These are phyloP conservation scores for Melipona quadrifasciata DNA, from an alignment of 1,140 invertebrate genomes.

Conservation along the genomic window DNA sequence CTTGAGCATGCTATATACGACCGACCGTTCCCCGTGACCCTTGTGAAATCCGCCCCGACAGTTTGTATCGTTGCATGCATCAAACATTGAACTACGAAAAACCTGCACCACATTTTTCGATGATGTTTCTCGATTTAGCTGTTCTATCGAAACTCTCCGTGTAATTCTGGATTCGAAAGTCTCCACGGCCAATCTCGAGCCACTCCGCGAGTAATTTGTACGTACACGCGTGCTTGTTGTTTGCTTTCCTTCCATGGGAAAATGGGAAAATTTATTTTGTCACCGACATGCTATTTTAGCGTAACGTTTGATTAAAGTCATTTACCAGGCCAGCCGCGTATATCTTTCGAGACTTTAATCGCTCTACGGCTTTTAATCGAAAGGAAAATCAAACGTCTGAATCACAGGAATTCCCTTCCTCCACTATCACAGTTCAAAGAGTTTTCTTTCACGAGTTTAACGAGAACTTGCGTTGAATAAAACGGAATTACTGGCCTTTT, in stretches of 20 bases:
- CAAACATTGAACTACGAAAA: not conserved
- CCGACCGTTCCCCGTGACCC: constrained; percentile 49
- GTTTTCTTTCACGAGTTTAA: not conserved
- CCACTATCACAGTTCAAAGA: not conserved
- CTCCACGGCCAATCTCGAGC: not conserved
- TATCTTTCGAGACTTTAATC: not conserved
- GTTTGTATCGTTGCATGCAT: not conserved
- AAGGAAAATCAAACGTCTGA: not conserved
- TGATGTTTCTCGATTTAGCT: not conserved
- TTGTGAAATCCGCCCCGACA: constrained; percentile 23
- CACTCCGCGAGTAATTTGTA: not conserved
- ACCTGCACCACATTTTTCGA: not conserved
- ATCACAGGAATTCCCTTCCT: no score
- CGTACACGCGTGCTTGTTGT: not conserved
- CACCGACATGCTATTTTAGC: not conserved
- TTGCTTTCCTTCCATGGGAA: not conserved
- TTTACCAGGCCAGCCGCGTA: not conserved
- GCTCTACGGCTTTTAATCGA: not conserved
- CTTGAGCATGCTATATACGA: constrained; percentile 27
- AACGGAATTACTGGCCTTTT: not conserved
- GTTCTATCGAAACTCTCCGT: not conserved
- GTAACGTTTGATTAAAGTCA: not conserved
- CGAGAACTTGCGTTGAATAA: not conserved
- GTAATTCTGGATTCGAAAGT: not conserved
- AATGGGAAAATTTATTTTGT: not conserved